phyloP scores from a whole-genome alignment of 2,888 invertebrate species.

The Drosophila niveifrons region DNA sequence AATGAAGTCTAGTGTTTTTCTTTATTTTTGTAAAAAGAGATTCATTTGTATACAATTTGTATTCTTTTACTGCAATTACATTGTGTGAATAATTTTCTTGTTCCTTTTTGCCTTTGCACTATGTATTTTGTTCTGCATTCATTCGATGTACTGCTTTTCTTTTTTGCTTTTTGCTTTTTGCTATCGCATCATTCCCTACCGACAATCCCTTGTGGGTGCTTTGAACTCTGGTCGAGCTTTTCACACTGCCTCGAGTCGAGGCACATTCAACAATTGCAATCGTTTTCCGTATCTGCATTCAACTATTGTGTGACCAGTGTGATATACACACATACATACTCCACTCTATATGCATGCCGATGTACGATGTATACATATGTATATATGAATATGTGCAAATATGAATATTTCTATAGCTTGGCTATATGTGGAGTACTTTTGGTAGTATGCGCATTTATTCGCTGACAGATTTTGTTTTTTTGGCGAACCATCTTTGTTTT shows the following conservation, averaged over 20 bases:
- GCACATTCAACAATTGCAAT: conserved; percentile 27
- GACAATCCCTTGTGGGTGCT: conserved; percentile 8
- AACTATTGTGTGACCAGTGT: conserved; percentile 28
- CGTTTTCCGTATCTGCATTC: conserved; percentile 26
- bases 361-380: too few relatives aligned
- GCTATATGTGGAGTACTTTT: conserved; percentile 1
- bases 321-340: neutral
- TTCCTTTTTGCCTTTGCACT: neutral
- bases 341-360: neutral
- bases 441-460: conserved; percentile 54
- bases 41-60: conserved; percentile 23
- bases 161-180: neutral
- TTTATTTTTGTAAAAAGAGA: conserved; percentile 19
- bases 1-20: neutral
- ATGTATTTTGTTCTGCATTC: neutral
- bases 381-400: neutral
- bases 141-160: conserved; percentile 2
- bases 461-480: conserved; percentile 39
- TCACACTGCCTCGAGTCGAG: conserved; percentile 19
- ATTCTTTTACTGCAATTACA: conserved; percentile 34
- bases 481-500: conserved; percentile 30
- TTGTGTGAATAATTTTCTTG: conserved; percentile 38
- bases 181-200: too few relatives aligned
- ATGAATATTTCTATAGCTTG: neutral
- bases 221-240: conserved; percentile 18